Evolutionary conservation across 1,140 invertebrate species (phyloP).

Genomic region (Condylostylus longicornis): DNA sequence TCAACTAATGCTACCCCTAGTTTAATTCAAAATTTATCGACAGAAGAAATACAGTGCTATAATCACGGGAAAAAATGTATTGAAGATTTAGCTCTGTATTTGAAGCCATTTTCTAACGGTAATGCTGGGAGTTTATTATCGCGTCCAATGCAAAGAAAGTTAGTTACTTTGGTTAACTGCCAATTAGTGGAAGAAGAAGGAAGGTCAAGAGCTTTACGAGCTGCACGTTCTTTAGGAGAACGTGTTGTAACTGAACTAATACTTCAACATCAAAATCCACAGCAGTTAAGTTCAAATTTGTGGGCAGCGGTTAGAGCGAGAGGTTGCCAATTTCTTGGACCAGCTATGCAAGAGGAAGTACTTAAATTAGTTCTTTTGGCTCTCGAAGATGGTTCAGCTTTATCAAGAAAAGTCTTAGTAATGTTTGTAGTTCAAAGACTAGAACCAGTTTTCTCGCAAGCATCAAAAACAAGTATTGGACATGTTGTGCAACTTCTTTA

Average conservation of each 20-base stretch:
- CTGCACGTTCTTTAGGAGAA: constrained; percentile 82
- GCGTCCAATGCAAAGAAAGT: constrained; percentile 87
- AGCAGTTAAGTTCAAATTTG: constrained; percentile 80
- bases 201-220: constrained; percentile 60
- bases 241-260: constrained; percentile 90
- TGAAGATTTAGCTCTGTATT: constrained; percentile 71
- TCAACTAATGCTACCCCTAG: constrained; percentile 22
- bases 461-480: constrained; percentile 95
- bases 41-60: constrained; percentile 56
- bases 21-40: constrained; percentile 42
- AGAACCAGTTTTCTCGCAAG: constrained; percentile 90
- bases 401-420: constrained; percentile 93
- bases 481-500: constrained; percentile 97
- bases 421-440: constrained; percentile 97
- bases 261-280: constrained; percentile 81
- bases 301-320: constrained; percentile 94
- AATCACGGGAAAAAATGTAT: constrained; percentile 65
- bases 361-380: constrained; percentile 85
- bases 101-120: constrained; percentile 46
- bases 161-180: constrained; percentile 84
- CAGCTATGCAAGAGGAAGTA: constrained; percentile 97
- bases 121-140: constrained; percentile 47
- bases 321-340: constrained; percentile 98
- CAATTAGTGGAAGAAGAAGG: constrained; percentile 82
- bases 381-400: constrained; percentile 88